Percentiles rank a stretch among this genome's conserved stretches.
phyloP scores from a whole-genome alignment of 2,797 vertebrate species.

The Ceryle rudis region DNA sequence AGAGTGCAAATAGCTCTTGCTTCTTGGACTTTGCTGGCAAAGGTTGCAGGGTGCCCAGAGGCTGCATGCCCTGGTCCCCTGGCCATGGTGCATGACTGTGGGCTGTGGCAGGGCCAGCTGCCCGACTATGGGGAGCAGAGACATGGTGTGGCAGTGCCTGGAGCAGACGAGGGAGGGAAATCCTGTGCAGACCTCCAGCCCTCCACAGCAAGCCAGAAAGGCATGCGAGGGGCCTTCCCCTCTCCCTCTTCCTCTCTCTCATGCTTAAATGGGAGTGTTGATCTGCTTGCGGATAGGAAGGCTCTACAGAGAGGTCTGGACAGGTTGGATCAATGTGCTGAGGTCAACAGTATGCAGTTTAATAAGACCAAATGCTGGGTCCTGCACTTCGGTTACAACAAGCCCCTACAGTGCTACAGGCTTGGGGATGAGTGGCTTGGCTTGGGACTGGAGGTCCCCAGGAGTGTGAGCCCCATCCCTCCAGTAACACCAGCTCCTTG shows the following conservation, averaged over 20 bases:
- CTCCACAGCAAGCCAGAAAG: background rate
- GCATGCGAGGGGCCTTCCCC: background rate
- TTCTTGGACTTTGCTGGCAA: background rate
- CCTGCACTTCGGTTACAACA: too few relatives aligned
- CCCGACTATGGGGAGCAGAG: background rate
- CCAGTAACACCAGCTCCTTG: background rate
- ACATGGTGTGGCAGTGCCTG: background rate
- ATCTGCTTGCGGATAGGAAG: too few relatives aligned
- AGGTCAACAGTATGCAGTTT: too few relatives aligned
- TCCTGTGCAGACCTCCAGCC: background rate
- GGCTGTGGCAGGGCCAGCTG: background rate
- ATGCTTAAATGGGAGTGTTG: background rate
- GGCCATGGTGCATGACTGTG: accelerated
- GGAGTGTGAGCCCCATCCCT: accelerated
- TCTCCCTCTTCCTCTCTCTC: background rate
- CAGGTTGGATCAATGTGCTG: too few relatives aligned
- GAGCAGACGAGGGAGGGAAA: background rate
- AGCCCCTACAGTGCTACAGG: too few relatives aligned
- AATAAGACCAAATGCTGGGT: too few relatives aligned
- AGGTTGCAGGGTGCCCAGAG: background rate
- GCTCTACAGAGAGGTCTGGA: too few relatives aligned
- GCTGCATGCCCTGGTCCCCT: background rate
- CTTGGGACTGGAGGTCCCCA: background rate
- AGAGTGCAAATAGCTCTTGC: background rate
- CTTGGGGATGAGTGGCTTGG: background rate